phyloP scores from a whole-genome alignment of 2,797 vertebrate genomes.

The Nyctibius grandis region DNA sequence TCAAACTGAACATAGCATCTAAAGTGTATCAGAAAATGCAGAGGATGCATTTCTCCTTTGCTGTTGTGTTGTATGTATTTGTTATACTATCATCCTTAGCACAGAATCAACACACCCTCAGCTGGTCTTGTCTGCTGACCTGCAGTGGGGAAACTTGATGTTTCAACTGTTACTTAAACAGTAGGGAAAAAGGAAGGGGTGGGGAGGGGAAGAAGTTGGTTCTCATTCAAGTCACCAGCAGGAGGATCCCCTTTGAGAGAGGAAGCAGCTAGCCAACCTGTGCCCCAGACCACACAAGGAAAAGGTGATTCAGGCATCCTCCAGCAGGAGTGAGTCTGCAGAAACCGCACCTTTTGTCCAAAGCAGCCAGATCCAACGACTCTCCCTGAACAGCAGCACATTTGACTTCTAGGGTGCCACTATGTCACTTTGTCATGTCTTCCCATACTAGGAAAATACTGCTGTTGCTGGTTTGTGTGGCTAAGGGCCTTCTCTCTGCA shows the following conservation, averaged over 20 bases:
- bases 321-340: not conserved
- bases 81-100: not conserved
- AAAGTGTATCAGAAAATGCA: not conserved
- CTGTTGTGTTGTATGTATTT: not conserved
- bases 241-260: not conserved
- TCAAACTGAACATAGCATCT: not conserved
- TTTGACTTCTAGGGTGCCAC: not conserved
- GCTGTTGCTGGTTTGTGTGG: not conserved
- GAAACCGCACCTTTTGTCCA: not conserved
- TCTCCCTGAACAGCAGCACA: not conserved
- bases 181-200: accelerated
- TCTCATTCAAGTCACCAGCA: not conserved
- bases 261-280: not conserved
- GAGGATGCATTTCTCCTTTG: not conserved
- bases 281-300: not conserved
- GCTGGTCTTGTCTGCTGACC: not conserved
- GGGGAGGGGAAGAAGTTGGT: not conserved
- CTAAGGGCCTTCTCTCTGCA: not conserved
- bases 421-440: not conserved
- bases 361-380: not conserved
- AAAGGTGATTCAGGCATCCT: not conserved
- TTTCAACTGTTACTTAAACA: not conserved
- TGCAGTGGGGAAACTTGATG: not conserved
- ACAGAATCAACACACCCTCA: not conserved
- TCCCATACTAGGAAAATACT: not conserved